Conservation (phyloP, 1,140 invertebrate species). For the Zaprionus ghesquierei region DNA sequence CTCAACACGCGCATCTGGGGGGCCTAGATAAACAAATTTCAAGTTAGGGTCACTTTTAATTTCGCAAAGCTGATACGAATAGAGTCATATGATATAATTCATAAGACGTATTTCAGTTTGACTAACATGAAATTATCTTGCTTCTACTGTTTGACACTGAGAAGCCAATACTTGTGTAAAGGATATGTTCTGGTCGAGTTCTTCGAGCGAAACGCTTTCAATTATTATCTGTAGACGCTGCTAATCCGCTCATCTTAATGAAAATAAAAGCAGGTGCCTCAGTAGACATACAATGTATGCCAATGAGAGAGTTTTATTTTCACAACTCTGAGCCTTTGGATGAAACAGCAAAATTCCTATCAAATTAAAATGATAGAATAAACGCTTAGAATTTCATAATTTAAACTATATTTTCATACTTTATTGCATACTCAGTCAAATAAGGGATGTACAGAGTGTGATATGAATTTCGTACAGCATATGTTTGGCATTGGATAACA, state of each 20-base stretch:
- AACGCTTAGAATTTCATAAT: neutral
- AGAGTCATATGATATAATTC: neutral
- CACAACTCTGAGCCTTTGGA: neutral
- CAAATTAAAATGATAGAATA: neutral
- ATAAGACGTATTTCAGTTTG: neutral
- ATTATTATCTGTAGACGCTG: neutral
- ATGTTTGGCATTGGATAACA: neutral
- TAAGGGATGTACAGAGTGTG: neutral
- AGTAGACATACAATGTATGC: neutral
- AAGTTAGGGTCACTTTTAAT: neutral
- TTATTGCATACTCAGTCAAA: neutral
- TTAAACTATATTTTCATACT: neutral
- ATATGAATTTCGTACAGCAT: neutral
- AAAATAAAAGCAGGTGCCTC: neutral
- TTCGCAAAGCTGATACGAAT: neutral
- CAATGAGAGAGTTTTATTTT: neutral
- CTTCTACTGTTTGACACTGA: neutral
- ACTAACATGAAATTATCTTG: neutral
- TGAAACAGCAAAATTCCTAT: neutral
- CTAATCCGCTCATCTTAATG: neutral
- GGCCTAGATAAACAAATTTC: constrained; percentile 19
- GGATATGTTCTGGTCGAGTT: neutral
- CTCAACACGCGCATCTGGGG: neutral
- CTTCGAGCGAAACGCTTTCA: neutral
- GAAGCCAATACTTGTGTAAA: neutral